Base-by-base conservation (phyloP, 2,888 invertebrate genomes). In the Chymomyza procnemis region DNA sequence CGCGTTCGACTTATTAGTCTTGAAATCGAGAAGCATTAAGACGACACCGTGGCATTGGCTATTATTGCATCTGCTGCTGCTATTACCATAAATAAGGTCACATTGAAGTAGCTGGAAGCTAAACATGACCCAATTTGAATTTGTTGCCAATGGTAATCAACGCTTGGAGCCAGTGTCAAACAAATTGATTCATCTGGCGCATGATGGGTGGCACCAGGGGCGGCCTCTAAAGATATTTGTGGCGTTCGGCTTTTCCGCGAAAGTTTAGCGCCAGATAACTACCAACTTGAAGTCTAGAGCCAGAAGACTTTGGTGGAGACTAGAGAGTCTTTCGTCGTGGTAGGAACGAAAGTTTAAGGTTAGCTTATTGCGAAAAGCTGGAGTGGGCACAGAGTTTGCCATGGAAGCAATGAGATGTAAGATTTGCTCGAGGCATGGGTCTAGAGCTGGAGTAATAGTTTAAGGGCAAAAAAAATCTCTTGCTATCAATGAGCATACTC, bases 191-290 rank as follows among this genome's bases (percentile, higher is more conserved):
- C 14, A 88, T 90, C 64, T 41, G 73, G 69, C n/a, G 72, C 12
- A n/a, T n/a, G n/a, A n/a, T 67, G 65, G 1, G 62, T 92, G 60
- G 66, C 46, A 92, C 92, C 61, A 92, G 97, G 97, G 90, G 97
- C 97, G 0, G 92, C 99, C 47, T n/a, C n/a, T n/a, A n/a, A n/a
- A n/a, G n/a, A n/a, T n/a, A n/a, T n/a, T n/a, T n/a, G n/a, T n/a
- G n/a, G n/a, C n/a, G n/a, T n/a, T n/a, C n/a, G n/a, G n/a, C n/a
- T n/a, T n/a, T n/a, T n/a, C n/a, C 92, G 12, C 91, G 94, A 66
- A 97, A 97, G 90, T 99, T 97, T 97, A 18, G 97, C 96, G 87
- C 99, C 99, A 0, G 98, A 98, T 92, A 99, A n/a, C n/a, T n/a
- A n/a, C n/a, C n/a, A n/a, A n/a, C n/a, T n/a, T n/a, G n/a, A n/a